These are phyloP conservation scores for Drosophila atripex DNA, from an alignment of 2,888 invertebrate species.

Conservation along the genomic window DNA sequence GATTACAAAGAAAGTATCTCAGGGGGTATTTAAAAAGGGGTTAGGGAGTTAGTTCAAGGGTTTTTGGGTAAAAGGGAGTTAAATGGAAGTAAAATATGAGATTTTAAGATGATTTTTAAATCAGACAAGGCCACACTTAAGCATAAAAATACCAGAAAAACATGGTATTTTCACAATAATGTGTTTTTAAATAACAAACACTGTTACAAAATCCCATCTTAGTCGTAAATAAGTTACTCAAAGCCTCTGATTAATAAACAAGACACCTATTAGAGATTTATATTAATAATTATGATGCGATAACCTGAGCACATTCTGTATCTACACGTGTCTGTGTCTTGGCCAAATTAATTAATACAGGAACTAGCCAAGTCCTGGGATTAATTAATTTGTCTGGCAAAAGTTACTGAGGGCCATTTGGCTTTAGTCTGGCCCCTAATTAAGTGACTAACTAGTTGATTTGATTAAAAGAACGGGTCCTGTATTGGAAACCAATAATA, in stretches of 20 bases:
- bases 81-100: too few species aligned
- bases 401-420: neutral
- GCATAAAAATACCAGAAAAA: too few species aligned
- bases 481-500: too few species aligned
- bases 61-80: too few species aligned
- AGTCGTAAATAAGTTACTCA: too few species aligned
- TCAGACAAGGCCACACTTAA: too few species aligned
- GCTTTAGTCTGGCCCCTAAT: neutral
- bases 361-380: constrained; percentile 1
- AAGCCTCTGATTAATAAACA: neutral
- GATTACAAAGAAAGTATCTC: neutral
- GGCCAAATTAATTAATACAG: constrained; percentile 7
- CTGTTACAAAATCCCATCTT: too few species aligned
- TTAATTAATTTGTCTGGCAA: constrained; percentile 8
- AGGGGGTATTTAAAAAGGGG: too few species aligned
- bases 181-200: too few species aligned
- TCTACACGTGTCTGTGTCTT: neutral
- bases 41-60: too few species aligned
- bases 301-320: neutral
- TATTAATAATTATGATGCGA: neutral
- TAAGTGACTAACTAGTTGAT: neutral
- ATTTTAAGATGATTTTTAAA: too few species aligned
- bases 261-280: neutral
- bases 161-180: too few species aligned
- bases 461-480: neutral